Conservation (phyloP, 2,797 vertebrate genomes). For the Myotis vivesi region DNA sequence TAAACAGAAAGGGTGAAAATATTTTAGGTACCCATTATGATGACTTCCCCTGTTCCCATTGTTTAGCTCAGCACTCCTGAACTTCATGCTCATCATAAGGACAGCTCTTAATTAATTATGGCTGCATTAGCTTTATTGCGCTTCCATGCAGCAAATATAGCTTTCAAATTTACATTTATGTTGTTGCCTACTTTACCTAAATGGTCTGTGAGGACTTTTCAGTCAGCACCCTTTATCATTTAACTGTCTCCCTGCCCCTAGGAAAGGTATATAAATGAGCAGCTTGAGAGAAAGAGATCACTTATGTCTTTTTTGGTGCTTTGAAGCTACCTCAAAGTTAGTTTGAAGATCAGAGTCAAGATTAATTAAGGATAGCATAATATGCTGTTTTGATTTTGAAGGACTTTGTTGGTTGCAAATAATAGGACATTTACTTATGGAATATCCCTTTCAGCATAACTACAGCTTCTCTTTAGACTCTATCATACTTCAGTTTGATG, state of each 20-base stretch:
- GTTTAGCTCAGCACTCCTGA: not conserved
- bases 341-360: not conserved
- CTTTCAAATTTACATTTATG: slow-evolving; percentile 16
- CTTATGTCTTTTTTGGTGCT: not conserved
- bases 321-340: not conserved
- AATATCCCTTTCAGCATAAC: slow-evolving; percentile 10
- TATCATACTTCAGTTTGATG: not conserved
- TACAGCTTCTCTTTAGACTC: not conserved
- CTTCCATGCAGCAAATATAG: not conserved
- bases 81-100: not conserved
- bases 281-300: not conserved
- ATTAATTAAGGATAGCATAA: not conserved
- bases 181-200: slow-evolving; percentile 18
- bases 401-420: slow-evolving; percentile 30
- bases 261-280: not conserved
- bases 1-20: slow-evolving; percentile 17
- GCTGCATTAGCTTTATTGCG: not conserved
- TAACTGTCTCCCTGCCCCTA: not conserved
- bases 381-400: slow-evolving; percentile 5
- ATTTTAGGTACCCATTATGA: not conserved
- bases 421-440: not conserved
- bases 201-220: not conserved
- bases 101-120: slow-evolving; percentile 23
- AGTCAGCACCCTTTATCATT: not conserved
- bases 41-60: not conserved